phyloP scores from a whole-genome alignment of 2,113 vertebrate species.

The Macrotus californicus region DNA sequence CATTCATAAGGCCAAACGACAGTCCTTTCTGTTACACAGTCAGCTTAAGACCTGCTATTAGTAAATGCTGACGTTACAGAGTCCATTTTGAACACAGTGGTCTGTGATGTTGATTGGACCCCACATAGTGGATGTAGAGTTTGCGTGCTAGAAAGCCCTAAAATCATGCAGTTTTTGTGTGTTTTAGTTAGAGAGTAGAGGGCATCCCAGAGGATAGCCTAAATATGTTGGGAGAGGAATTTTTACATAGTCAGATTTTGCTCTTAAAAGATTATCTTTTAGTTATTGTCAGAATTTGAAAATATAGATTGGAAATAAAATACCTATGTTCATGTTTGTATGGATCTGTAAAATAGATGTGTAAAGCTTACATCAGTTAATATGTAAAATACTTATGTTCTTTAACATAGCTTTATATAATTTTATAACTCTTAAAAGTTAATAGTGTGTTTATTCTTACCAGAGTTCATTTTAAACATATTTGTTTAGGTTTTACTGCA shows the following conservation, averaged over 20 bases:
- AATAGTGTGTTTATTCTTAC: constrained; percentile 45
- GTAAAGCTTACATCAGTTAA: constrained; percentile 5
- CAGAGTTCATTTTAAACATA: constrained; percentile 75
- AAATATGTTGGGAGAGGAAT: constrained; percentile 44
- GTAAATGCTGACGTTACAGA: neutral
- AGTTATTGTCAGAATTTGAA: constrained; percentile 53
- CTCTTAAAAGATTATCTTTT: constrained; percentile 44
- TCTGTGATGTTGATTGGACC: constrained; percentile 56
- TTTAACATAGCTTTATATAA: constrained; percentile 42
- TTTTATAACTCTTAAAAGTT: constrained; percentile 59
- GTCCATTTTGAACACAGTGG: constrained; percentile 50
- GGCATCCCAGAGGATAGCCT: constrained; percentile 36
- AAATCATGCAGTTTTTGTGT: constrained; percentile 43
- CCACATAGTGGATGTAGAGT: constrained; percentile 59
- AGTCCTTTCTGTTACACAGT: constrained; percentile 64
- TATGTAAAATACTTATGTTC: constrained; percentile 62
- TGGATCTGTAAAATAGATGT: constrained; percentile 58
- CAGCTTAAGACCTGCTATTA: neutral
- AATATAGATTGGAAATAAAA: constrained; percentile 50
- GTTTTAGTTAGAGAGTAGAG: constrained; percentile 49
- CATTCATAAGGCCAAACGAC: constrained; percentile 63
- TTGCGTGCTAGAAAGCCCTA: constrained; percentile 71
- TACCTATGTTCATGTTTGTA: constrained; percentile 52
- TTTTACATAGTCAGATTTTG: constrained; percentile 48
- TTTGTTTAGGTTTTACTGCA: constrained; percentile 95